Percentiles rank a stretch among this genome's conserved stretches.
Evolutionary conservation across 2,888 invertebrate species (phyloP).

Genomic region (Trachelus troglodyta): DNA sequence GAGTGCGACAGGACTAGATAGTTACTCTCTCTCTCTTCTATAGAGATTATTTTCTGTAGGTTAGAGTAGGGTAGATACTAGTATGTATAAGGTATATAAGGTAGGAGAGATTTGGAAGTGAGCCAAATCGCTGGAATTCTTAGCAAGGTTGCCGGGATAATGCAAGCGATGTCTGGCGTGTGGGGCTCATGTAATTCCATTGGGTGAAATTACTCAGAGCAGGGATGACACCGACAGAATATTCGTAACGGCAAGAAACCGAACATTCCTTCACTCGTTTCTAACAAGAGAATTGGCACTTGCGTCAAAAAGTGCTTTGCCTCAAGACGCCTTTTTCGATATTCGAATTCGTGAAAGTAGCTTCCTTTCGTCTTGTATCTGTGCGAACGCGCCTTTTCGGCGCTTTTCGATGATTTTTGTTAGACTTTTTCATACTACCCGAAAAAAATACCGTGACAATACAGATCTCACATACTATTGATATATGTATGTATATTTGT

Average conservation of each 20-base stretch:
- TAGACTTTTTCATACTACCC: no score
- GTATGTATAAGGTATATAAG: neutral
- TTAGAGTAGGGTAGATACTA: neutral
- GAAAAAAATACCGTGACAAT: no score
- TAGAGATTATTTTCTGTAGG: neutral
- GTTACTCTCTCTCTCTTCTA: neutral
- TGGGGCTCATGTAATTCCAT: constrained; percentile 14
- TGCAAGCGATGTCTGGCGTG: constrained; percentile 21
- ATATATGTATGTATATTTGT: no score
- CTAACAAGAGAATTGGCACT: neutral
- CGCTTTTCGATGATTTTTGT: neutral
- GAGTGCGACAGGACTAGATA: neutral
- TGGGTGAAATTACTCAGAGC: constrained; percentile 15
- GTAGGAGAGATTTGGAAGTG: constrained; percentile 32
- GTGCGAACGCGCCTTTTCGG: neutral
- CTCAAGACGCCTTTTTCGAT: neutral
- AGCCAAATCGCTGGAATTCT: constrained; percentile 29
- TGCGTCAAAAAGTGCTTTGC: neutral
- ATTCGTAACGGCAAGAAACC: neutral
- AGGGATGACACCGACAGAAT: neutral
- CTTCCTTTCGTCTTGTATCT: neutral
- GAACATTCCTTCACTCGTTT: neutral
- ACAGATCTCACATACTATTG: no score
- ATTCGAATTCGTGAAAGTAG: neutral
- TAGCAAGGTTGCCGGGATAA: constrained; percentile 19